These are phyloP conservation scores for Drosophila paranaensis DNA, from an alignment of 2,888 invertebrate species.

Conservation along the genomic window DNA sequence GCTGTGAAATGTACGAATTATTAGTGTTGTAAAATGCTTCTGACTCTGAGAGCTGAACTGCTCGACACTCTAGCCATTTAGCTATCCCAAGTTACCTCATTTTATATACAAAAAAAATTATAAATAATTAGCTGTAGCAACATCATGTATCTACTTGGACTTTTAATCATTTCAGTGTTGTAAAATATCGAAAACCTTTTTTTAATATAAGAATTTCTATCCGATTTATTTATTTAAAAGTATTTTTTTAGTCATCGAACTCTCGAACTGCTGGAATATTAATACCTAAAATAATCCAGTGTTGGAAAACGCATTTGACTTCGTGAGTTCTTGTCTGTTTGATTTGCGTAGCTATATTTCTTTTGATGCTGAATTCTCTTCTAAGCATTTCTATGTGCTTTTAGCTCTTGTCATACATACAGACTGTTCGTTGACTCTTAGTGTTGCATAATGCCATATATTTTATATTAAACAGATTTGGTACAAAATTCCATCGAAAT, in stretches of 20 bases:
- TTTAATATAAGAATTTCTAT: background rate
- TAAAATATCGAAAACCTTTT: background rate
- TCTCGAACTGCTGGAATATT: background rate
- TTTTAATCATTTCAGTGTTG: background rate
- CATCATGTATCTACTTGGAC: background rate
- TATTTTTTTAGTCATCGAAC: background rate
- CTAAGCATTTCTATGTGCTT: background rate
- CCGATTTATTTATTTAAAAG: background rate
- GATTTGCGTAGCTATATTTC: background rate
- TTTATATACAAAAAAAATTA: background rate
- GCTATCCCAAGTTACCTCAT: background rate
- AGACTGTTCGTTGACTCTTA: background rate
- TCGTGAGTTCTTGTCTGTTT: accelerated
- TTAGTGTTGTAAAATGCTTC: background rate
- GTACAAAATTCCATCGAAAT: background rate
- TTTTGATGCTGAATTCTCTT: background rate
- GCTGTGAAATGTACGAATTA: background rate
- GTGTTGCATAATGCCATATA: background rate
- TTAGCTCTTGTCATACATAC: background rate
- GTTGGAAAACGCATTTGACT: background rate
- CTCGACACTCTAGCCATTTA: background rate
- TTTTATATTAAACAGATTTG: background rate
- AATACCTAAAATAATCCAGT: background rate
- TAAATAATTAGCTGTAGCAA: background rate
- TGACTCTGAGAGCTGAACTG: background rate